Conservation (phyloP, 2,797 vertebrate genomes). For the Cygnus olor region DNA sequence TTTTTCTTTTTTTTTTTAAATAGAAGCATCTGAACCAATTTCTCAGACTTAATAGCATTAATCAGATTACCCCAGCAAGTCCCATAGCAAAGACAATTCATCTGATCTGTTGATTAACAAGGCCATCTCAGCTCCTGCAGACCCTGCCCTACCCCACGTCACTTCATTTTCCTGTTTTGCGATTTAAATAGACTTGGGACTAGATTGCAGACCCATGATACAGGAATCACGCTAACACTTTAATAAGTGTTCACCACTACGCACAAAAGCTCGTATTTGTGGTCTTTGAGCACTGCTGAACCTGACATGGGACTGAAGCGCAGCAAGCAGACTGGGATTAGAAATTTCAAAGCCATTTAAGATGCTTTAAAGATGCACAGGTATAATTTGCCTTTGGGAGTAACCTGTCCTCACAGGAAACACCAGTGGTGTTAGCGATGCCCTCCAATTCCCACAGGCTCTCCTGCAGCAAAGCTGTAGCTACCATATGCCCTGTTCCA, state of each 20-base stretch:
- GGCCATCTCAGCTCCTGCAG: neutral
- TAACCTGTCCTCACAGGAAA: neutral
- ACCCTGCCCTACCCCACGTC: neutral
- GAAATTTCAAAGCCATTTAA: conserved; percentile 51
- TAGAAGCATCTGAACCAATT: neutral
- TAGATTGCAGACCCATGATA: neutral
- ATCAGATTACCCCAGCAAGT: conserved; percentile 1
- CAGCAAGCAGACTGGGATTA: conserved; percentile 40
- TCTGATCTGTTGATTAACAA: neutral
- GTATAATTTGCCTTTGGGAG: neutral
- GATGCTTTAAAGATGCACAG: neutral
- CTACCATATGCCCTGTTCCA: neutral
- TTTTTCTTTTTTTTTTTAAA: neutral
- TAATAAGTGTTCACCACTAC: neutral
- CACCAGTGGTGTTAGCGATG: fast-evolving
- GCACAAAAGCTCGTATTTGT: conserved; percentile 14
- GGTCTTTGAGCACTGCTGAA: conserved; percentile 8
- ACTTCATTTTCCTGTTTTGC: neutral
- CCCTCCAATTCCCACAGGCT: neutral
- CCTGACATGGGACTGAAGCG: conserved; percentile 9
- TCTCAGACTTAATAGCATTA: neutral
- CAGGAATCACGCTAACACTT: neutral
- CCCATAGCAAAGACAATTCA: conserved; percentile 8
- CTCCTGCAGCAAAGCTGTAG: neutral
- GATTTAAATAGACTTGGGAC: conserved; percentile 27